A percentile compares a stretch with the other conserved stretches of the same genome.
Evolutionary conservation across 1,140 invertebrate genomes (phyloP).

Genomic region (Eupeodes corollae): DNA sequence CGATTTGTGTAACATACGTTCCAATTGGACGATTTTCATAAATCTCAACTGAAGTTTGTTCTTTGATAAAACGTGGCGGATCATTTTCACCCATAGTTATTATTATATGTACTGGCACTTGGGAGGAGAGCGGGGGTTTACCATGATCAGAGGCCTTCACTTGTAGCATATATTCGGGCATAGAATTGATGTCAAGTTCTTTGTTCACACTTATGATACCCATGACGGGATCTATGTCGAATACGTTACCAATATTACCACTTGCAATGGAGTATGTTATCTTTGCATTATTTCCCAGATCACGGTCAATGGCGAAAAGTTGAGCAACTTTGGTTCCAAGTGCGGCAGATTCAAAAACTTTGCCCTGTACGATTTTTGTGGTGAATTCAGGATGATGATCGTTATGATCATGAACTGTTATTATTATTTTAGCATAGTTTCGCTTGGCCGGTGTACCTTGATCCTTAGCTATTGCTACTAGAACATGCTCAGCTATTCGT

Average conservation of each 20-base stretch:
- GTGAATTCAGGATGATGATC: slow-evolving; percentile 80
- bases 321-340: slow-evolving; percentile 60
- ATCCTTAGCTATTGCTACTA: slow-evolving; percentile 85
- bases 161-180: slow-evolving; percentile 68
- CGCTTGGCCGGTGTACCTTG: slow-evolving; percentile 73
- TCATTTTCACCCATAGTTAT: slow-evolving; percentile 82
- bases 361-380: slow-evolving; percentile 58
- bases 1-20: slow-evolving; percentile 62
- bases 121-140: slow-evolving; percentile 56
- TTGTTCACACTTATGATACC: slow-evolving; percentile 66
- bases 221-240: slow-evolving; percentile 62
- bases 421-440: slow-evolving; percentile 70
- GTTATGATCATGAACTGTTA: slow-evolving; percentile 78
- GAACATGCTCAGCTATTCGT: slow-evolving; percentile 65
- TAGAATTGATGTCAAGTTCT: slow-evolving; percentile 56
- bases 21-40: slow-evolving; percentile 73
- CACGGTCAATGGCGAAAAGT: slow-evolving; percentile 64
- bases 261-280: slow-evolving; percentile 71
- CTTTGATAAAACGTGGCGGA: slow-evolving; percentile 59
- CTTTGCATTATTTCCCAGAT: slow-evolving; percentile 69
- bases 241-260: slow-evolving; percentile 75
- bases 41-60: slow-evolving; percentile 62
- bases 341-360: slow-evolving; percentile 62
- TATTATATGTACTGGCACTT: slow-evolving; percentile 72
- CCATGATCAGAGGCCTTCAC: slow-evolving; percentile 76